Percentiles rank a stretch among this genome's conserved stretches.
Evolutionary conservation across 2,797 vertebrate genomes (phyloP).

Genomic region (Malacoraja senta): DNA sequence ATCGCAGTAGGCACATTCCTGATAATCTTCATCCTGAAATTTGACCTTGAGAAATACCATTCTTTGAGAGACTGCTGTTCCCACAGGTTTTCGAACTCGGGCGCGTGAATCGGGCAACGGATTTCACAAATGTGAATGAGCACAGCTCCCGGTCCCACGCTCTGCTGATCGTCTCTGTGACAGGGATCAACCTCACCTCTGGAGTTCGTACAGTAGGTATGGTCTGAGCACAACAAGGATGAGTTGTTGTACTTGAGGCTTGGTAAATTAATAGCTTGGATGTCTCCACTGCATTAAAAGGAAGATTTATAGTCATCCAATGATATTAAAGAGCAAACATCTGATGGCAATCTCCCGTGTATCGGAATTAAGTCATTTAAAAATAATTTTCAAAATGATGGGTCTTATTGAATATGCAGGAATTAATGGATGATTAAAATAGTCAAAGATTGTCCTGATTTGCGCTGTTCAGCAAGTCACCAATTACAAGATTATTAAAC

Average conservation of each 20-base stretch:
- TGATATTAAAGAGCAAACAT: background rate
- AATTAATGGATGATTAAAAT: background rate
- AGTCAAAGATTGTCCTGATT: background rate
- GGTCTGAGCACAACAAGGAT: conserved; percentile 8
- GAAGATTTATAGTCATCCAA: background rate
- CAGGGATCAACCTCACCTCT: conserved; percentile 71
- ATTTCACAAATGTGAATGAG: conserved; percentile 87
- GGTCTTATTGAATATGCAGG: too few relatives aligned
- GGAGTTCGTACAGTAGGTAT: conserved; percentile 76
- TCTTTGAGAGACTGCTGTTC: background rate
- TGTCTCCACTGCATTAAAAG: background rate
- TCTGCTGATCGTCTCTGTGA: conserved; percentile 79
- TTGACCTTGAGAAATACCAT: background rate
- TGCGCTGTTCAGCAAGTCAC: background rate
- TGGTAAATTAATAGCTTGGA: background rate
- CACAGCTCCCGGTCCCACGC: conserved; percentile 93
- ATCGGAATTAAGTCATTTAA: background rate
- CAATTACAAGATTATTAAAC: background rate
- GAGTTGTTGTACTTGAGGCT: background rate
- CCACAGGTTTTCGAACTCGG: conserved; percentile 80
- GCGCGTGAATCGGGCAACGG: conserved; percentile 77
- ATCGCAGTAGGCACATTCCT: background rate
- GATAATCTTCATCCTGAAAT: background rate
- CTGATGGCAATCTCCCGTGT: background rate
- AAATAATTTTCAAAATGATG: background rate